A percentile compares a stretch with the other conserved stretches of the same genome.
These are phyloP conservation scores for Aplodontia rufa DNA, from an alignment of 2,113 vertebrate species.

Conservation along the genomic window DNA sequence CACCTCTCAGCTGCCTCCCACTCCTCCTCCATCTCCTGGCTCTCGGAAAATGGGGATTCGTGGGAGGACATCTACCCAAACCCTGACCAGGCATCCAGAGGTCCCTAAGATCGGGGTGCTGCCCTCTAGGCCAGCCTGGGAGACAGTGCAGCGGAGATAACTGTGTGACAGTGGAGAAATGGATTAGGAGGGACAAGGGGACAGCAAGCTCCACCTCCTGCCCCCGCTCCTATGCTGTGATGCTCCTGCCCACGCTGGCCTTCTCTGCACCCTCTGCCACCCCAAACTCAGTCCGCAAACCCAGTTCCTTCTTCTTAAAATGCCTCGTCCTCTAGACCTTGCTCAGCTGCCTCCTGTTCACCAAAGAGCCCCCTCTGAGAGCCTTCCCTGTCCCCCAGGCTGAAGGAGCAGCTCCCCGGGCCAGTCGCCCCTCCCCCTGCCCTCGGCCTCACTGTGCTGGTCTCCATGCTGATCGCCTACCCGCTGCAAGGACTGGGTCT, in stretches of 20 bases:
- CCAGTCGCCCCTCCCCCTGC: no score
- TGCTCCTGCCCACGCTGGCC: no score
- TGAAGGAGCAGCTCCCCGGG: neutral
- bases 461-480: no score
- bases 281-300: neutral
- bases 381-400: neutral
- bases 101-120: no score
- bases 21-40: neutral
- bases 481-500: accelerated
- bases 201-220: neutral
- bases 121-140: neutral
- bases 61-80: neutral
- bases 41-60: neutral
- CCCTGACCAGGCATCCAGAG: accelerated
- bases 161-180: accelerated
- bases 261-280: neutral
- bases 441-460: neutral
- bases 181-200: accelerated
- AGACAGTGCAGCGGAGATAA: neutral
- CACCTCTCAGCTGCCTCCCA: neutral
- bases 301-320: neutral
- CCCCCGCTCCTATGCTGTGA: accelerated
- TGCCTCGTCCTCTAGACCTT: neutral
- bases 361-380: accelerated
- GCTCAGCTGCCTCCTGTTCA: accelerated